phyloP scores from a whole-genome alignment of 2,797 vertebrate genomes.

The Centropyge bicolor region DNA sequence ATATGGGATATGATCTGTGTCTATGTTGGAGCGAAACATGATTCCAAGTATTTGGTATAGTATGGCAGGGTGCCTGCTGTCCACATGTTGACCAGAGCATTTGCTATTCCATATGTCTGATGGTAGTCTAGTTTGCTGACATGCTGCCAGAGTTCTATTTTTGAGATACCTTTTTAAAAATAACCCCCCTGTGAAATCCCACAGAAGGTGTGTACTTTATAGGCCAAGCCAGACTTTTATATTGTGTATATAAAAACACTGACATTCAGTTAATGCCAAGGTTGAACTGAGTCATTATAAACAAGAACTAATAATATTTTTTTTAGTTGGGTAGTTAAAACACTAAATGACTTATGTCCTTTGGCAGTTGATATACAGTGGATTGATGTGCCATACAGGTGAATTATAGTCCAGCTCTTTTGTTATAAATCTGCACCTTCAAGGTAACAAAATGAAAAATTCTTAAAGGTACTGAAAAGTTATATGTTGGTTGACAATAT shows the following conservation, averaged over 20 bases:
- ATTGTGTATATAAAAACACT: slow-evolving; percentile 12
- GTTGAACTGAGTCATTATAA: neutral
- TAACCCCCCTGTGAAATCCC: slow-evolving; percentile 40
- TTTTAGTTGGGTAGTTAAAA: neutral
- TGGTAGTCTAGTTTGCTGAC: slow-evolving; percentile 3
- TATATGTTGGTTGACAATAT: neutral
- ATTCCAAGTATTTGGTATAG: slow-evolving; percentile 6
- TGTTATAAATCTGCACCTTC: neutral
- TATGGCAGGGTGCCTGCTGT: slow-evolving; percentile 3
- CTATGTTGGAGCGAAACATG: slow-evolving; percentile 27
- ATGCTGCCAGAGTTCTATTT: slow-evolving; percentile 53
- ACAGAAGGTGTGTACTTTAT: slow-evolving; percentile 13
- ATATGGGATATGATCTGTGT: neutral
- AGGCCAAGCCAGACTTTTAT: neutral
- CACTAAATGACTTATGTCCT: neutral
- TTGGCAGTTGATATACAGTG: neutral
- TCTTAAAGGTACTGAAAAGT: neutral
- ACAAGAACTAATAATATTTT: neutral
- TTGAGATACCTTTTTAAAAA: slow-evolving; percentile 70
- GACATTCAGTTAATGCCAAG: neutral
- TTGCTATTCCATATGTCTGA: slow-evolving; percentile 38
- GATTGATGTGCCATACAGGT: neutral
- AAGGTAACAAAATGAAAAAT: neutral
- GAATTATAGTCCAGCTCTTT: neutral
- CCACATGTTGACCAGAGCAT: slow-evolving; percentile 2